Conservation (phyloP, 2,797 vertebrate species). For the Knipowitschia caucasica region DNA sequence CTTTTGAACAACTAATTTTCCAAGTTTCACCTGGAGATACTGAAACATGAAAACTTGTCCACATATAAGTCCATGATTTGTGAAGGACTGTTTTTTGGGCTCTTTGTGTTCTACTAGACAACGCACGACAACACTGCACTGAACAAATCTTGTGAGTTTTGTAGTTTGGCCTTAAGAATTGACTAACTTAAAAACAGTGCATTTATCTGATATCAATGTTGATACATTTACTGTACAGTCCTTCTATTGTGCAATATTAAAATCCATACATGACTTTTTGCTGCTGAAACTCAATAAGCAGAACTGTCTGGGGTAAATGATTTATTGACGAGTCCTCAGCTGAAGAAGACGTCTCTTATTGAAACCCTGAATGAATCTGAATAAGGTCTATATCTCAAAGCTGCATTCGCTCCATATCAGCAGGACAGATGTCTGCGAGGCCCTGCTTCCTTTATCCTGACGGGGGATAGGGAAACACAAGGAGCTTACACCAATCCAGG, state of each 20-base stretch:
- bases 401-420: slow-evolving; percentile 49
- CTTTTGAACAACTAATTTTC: too few relatives aligned
- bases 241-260: slow-evolving; percentile 4
- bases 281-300: slow-evolving; percentile 24
- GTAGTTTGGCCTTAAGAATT: too few relatives aligned
- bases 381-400: slow-evolving; percentile 56
- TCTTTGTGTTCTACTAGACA: too few relatives aligned
- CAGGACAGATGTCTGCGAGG: slow-evolving; percentile 56
- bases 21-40: too few relatives aligned
- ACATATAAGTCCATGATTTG: too few relatives aligned
- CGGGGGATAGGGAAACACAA: slow-evolving; percentile 41
- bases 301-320: slow-evolving; percentile 15
- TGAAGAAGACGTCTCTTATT: slow-evolving; percentile 9
- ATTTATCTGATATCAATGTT: background rate
- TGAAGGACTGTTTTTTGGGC: too few relatives aligned
- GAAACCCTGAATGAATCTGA: slow-evolving; percentile 41
- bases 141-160: too few relatives aligned
- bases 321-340: slow-evolving; percentile 19
- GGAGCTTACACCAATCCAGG: slow-evolving; percentile 61
- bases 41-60: too few relatives aligned
- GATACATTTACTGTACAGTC: background rate
- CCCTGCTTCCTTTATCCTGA: slow-evolving; percentile 42
- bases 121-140: too few relatives aligned
- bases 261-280: slow-evolving; percentile 4
- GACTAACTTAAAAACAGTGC: too few relatives aligned